Conservation (phyloP, 2,888 invertebrate genomes). For the Augiades crinisus region DNA sequence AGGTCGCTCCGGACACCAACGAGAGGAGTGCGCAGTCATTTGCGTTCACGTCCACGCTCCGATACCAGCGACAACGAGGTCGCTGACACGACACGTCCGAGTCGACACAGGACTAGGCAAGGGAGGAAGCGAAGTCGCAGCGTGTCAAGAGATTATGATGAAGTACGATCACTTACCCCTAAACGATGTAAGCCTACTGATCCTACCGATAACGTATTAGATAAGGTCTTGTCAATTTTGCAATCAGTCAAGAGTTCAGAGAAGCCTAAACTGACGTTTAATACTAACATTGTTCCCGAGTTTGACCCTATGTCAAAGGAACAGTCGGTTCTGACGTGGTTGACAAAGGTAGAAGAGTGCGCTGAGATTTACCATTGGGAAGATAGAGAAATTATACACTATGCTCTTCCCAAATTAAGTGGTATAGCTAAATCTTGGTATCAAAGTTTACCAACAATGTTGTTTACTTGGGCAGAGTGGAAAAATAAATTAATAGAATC, state of each 20-base stretch:
- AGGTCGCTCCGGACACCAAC: background rate
- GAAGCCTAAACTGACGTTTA: background rate
- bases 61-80: background rate
- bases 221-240: conserved; percentile 2
- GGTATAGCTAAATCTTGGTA: conserved; percentile 33
- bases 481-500: conserved; percentile 29
- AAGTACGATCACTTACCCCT: background rate
- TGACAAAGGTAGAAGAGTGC: conserved; percentile 27
- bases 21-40: background rate
- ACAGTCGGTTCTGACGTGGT: conserved; percentile 14
- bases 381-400: conserved; percentile 24
- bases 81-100: background rate
- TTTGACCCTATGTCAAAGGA: conserved; percentile 26
- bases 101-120: background rate
- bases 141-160: background rate
- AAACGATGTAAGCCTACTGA: background rate
- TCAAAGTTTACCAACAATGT: conserved; percentile 29
- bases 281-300: conserved; percentile 6
- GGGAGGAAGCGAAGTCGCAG: background rate
- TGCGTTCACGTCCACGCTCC: background rate
- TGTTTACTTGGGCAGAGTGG: conserved; percentile 30
- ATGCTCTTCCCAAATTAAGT: conserved; percentile 19
- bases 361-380: conserved; percentile 23
- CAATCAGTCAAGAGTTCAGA: conserved; percentile 1
- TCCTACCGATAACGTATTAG: background rate